These are phyloP conservation scores for Propithecus coquereli DNA, from an alignment of 2,113 vertebrate species.

Conservation along the genomic window DNA sequence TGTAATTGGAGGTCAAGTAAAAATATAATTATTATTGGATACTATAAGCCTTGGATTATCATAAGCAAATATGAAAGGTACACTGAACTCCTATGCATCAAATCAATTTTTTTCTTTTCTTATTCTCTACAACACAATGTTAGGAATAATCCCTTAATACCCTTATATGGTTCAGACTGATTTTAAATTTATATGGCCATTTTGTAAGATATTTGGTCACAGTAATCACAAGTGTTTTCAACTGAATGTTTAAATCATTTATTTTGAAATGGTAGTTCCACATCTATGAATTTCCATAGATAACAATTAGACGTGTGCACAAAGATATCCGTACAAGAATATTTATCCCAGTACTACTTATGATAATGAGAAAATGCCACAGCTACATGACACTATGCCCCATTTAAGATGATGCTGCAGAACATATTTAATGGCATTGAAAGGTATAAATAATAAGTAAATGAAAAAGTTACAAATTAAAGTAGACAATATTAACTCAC, in stretches of 20 bases:
- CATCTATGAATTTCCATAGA: background rate
- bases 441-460: background rate
- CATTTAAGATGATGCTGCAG: background rate
- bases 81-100: background rate
- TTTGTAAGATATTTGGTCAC: background rate
- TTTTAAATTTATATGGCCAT: background rate
- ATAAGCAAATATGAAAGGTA: constrained; percentile 10
- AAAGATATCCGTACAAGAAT: background rate
- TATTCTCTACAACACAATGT: background rate
- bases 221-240: constrained; percentile 3
- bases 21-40: constrained; percentile 21
- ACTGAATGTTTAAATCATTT: background rate
- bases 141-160: background rate
- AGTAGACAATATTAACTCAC: background rate
- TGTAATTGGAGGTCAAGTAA: background rate
- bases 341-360: background rate
- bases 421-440: constrained; percentile 22
- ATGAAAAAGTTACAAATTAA: background rate
- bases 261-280: background rate
- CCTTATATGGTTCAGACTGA: background rate
- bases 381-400: background rate
- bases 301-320: background rate
- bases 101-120: background rate
- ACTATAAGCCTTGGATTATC: background rate
- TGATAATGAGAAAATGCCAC: background rate